Base-by-base conservation (phyloP, 2,888 invertebrate species). In the Alcis repandata region DNA sequence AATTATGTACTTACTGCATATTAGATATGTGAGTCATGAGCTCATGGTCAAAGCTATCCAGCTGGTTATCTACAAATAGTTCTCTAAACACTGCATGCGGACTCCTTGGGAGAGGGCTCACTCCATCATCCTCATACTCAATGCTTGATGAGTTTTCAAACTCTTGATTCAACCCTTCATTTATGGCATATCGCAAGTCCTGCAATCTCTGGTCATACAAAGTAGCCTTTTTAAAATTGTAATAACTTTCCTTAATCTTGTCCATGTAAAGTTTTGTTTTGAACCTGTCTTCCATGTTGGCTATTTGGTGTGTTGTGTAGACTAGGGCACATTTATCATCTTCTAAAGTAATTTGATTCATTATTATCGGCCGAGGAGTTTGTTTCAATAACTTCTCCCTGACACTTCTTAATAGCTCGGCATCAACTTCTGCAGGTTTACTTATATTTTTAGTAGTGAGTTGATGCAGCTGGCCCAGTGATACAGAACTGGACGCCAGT, bases 401-500 rank as follows among this genome's bases (percentile, higher is more conserved):
- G 1, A 94, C 85, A 70, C 84, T 86, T 75, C 89, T 80, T 4
- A 94, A 76, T 43, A 94, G 70, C 69, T 94, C 92, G 17, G 87
- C 79, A 69, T 93, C 94, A 13, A 94, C 89, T 78, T 88, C 87
- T 22, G 79, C 79, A 33, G 86, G 59, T 41, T 78, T 86, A 60
- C 86, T 87, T 0, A 58, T 13, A 46, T 82, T 58, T 66, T 87
- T 88, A 59, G 74, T 79, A 65, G 94, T 94, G 19, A 95, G 81
- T 80, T 94, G 94, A 78, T 95, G 94, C 4, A 95, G 83, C 77
- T 95, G 94, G 41, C 94, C 94, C 40, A 95, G 86, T 48, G 94
- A 93, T 0, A 95, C 93, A 49, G 94, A 83, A 84, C 95, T 88
- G 71, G 94, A 83, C 0, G 96, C 95, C 61, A 97, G 92, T 69